Evolutionary conservation across 2,888 invertebrate genomes (phyloP).

Genomic region (Archips crataeganus): DNA sequence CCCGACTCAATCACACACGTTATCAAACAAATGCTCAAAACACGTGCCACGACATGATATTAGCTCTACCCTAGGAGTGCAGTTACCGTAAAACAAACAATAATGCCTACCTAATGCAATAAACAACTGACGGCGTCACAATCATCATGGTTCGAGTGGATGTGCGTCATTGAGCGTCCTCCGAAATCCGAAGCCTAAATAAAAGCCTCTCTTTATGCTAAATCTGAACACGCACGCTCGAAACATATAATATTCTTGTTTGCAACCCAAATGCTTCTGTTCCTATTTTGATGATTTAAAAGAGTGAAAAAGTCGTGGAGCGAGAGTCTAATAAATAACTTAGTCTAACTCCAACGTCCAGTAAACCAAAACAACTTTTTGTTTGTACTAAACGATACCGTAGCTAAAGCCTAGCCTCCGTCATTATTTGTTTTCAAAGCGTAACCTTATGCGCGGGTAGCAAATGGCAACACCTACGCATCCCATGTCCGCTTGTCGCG

Average conservation of each 20-base stretch:
- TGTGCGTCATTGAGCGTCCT: conserved; percentile 63
- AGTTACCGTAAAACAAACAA: conserved; percentile 2
- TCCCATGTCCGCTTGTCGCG: conserved; percentile 51
- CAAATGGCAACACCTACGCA: conserved; percentile 67
- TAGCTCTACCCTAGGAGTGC: neutral
- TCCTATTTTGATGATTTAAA: neutral
- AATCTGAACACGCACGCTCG: neutral
- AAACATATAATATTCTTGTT: neutral
- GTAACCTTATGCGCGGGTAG: conserved; percentile 54
- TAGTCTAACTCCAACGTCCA: neutral
- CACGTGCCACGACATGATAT: neutral
- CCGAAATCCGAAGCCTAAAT: conserved; percentile 56
- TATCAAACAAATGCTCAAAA: neutral
- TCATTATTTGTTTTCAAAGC: conserved; percentile 51
- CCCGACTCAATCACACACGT: neutral
- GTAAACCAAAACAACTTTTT: conserved; percentile 1
- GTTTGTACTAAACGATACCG: neutral
- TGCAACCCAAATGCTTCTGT: too few relatives aligned
- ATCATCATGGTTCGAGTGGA: conserved; percentile 58
- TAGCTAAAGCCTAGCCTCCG: conserved; percentile 6
- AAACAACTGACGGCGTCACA: conserved; percentile 46
- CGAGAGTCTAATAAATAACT: neutral
- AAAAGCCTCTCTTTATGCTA: conserved; percentile 12
- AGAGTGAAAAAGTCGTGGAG: neutral
- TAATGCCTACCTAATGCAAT: conserved; percentile 38